A percentile compares a stretch with the other conserved stretches of the same genome.
Conservation (phyloP, 2,113 vertebrate species). For the Heliornis fulica region DNA sequence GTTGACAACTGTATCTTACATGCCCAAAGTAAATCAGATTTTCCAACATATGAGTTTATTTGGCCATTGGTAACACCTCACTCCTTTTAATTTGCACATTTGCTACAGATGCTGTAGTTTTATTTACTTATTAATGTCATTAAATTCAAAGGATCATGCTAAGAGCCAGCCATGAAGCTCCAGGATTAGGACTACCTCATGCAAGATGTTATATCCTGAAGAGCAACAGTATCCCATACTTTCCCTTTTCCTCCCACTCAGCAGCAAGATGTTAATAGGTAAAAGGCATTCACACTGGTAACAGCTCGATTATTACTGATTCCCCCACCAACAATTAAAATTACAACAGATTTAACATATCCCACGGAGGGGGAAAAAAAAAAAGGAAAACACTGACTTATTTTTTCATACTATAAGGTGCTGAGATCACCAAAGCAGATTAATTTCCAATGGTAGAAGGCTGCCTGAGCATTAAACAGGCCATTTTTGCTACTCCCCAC, state of each 20-base stretch:
- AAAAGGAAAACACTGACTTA: background rate
- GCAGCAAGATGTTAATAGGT: conserved; percentile 11
- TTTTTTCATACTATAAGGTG: background rate
- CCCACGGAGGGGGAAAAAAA: background rate
- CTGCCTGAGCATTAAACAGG: background rate
- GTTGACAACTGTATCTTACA: background rate
- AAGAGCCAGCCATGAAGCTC: background rate
- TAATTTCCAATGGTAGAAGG: background rate
- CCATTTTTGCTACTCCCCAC: background rate
- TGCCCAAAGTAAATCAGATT: background rate
- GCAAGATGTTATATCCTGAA: background rate
- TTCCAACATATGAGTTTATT: background rate
- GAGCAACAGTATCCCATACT: background rate
- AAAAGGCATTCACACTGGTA: conserved; percentile 19
- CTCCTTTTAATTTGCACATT: background rate
- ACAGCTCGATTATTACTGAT: background rate
- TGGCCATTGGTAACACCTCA: background rate
- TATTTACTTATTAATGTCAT: background rate
- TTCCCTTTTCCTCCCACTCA: background rate
- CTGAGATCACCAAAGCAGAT: background rate
- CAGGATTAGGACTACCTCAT: conserved; percentile 16
- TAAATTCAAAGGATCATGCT: conserved; percentile 13
- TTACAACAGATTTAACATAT: background rate
- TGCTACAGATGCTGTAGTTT: background rate
- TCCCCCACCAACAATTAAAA: background rate